These are phyloP conservation scores for Malaclemys terrapin DNA, from an alignment of 2,113 vertebrate genomes.

Conservation along the genomic window DNA sequence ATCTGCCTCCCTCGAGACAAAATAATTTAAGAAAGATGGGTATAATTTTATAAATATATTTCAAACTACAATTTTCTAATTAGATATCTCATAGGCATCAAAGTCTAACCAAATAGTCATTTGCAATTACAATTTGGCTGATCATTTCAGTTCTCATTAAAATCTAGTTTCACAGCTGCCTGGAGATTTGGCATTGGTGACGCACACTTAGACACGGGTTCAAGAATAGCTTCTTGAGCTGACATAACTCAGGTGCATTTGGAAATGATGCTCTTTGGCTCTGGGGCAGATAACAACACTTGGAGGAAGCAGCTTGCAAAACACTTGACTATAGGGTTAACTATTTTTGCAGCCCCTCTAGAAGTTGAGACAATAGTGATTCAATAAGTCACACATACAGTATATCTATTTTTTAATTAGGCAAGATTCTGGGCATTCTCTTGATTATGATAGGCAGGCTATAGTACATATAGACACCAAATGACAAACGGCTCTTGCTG, in stretches of 20 bases:
- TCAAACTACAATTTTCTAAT: constrained; percentile 36
- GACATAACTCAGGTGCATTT: not conserved
- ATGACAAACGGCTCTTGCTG: not conserved
- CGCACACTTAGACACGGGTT: not conserved
- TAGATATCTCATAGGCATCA: constrained; percentile 17
- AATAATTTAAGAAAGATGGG: constrained; percentile 36
- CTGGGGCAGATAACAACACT: not conserved
- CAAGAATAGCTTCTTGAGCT: too few species aligned
- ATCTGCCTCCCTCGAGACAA: constrained; percentile 28
- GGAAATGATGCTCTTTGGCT: not conserved
- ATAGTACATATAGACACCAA: not conserved
- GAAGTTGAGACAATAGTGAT: accelerated
- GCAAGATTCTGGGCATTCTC: accelerated
- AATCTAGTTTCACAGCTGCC: not conserved
- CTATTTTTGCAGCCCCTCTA: not conserved
- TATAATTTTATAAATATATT: constrained; percentile 41
- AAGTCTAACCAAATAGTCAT: constrained; percentile 43
- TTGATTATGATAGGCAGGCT: not conserved
- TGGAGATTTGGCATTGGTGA: not conserved
- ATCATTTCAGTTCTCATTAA: not conserved
- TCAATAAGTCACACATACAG: not conserved
- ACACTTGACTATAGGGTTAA: not conserved
- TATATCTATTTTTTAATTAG: not conserved
- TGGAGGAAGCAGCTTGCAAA: not conserved
- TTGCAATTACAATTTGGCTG: constrained; percentile 39